These are phyloP conservation scores for Potorous gilbertii DNA, from an alignment of 2,797 vertebrate genomes.

Conservation along the genomic window DNA sequence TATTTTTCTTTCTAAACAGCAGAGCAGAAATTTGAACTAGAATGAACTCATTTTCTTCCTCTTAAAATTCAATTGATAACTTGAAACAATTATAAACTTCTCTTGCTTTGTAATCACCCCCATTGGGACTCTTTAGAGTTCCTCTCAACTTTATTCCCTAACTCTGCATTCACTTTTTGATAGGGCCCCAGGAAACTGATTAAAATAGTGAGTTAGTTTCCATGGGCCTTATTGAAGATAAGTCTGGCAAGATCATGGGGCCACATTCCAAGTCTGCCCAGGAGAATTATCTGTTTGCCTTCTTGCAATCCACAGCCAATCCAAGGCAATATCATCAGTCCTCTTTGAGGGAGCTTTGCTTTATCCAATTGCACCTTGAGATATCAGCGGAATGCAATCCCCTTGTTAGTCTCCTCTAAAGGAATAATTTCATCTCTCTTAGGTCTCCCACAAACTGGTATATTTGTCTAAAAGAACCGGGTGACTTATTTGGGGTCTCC, in stretches of 20 bases:
- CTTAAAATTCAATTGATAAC: slow-evolving; percentile 25
- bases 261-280: slow-evolving; percentile 31
- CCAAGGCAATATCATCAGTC: slow-evolving; percentile 48
- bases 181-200: slow-evolving; percentile 69
- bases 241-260: slow-evolving; percentile 60
- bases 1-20: not conserved
- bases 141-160: slow-evolving; percentile 63
- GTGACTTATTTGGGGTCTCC: slow-evolving; percentile 15
- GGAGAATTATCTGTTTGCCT: slow-evolving; percentile 54
- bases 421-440: slow-evolving; percentile 11
- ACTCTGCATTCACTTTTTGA: slow-evolving; percentile 68
- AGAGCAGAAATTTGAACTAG: not conserved
- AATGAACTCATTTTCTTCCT: not conserved
- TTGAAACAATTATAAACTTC: slow-evolving; percentile 60
- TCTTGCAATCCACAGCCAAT: slow-evolving; percentile 55
- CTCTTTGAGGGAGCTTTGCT: slow-evolving; percentile 26
- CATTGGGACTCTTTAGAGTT: slow-evolving; percentile 31
- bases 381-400: not conserved
- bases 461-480: slow-evolving; percentile 23
- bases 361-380: slow-evolving; percentile 19
- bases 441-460: slow-evolving; percentile 40
- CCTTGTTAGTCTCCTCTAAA: slow-evolving; percentile 53
- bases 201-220: slow-evolving; percentile 63
- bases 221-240: slow-evolving; percentile 43
- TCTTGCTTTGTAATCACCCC: slow-evolving; percentile 53